Percentiles rank a stretch among this genome's conserved stretches.
Conservation (phyloP, 2,797 vertebrate genomes). For the Tenualosa ilisha region DNA sequence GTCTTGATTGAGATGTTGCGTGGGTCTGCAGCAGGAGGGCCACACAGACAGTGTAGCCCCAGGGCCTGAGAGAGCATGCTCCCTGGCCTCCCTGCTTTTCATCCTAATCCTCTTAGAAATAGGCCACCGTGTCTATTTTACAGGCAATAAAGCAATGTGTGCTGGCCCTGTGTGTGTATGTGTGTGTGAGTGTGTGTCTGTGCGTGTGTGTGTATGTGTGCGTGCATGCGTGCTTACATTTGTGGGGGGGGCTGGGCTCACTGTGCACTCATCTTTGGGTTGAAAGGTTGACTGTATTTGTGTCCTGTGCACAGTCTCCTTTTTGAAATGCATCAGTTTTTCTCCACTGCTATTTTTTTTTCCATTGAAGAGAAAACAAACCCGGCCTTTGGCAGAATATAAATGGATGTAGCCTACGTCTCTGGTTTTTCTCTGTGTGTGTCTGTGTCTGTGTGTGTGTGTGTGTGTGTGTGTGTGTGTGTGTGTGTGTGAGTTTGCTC, state of each 20-base stretch:
- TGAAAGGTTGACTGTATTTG: constrained; percentile 15
- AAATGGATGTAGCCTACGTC: neutral
- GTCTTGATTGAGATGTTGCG: constrained; percentile 7
- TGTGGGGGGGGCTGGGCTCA: neutral
- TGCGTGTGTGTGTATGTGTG: neutral
- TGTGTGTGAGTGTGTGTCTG: too few species aligned
- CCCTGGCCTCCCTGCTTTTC: constrained; percentile 66
- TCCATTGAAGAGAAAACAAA: neutral
- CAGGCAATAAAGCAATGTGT: constrained; percentile 74
- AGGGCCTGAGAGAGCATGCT: constrained; percentile 48
- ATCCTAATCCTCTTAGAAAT: constrained; percentile 74
- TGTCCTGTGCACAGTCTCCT: neutral
- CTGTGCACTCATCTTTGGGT: neutral
- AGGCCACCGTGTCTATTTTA: constrained; percentile 75
- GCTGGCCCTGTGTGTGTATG: constrained; percentile 38
- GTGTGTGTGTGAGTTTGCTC: constrained; percentile 28
- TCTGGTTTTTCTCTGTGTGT: neutral
- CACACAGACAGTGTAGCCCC: constrained; percentile 50
- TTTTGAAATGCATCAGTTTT: neutral
- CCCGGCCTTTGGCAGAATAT: neutral
- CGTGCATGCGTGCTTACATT: too few species aligned
- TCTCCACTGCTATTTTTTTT: neutral
- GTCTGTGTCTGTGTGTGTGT: neutral
- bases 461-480: constrained; percentile 1
- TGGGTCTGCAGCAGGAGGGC: neutral